Conservation (phyloP, 2,113 vertebrate genomes). For the Cettia cetti region DNA sequence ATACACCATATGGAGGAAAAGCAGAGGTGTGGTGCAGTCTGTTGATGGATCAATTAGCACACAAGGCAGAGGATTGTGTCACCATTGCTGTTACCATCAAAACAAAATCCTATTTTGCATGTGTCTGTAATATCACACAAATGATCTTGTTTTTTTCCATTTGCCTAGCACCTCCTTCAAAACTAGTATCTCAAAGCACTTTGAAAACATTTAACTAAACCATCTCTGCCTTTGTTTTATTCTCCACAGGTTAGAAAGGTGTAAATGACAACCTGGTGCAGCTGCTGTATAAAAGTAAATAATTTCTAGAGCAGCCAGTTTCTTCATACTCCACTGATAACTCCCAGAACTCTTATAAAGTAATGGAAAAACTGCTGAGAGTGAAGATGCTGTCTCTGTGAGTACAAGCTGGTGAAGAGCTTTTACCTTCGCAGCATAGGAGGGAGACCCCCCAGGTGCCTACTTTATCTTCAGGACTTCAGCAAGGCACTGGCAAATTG, state of each 20-base stretch:
- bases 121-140: not conserved
- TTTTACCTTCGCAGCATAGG: not conserved
- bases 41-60: slow-evolving; percentile 51
- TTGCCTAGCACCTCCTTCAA: not conserved
- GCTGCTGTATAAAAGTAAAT: slow-evolving; percentile 11
- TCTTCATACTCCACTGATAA: slow-evolving; percentile 55
- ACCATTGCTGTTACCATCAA: slow-evolving; percentile 6
- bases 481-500: not conserved
- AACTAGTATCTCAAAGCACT: not conserved
- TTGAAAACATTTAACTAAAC: not conserved
- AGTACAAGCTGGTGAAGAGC: slow-evolving; percentile 18
- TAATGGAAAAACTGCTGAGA: slow-evolving; percentile 43
- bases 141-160: not conserved
- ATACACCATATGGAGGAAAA: slow-evolving; percentile 56
- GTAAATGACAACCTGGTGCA: slow-evolving; percentile 39
- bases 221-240: not conserved
- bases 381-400: slow-evolving; percentile 56
- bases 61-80: slow-evolving; percentile 31
- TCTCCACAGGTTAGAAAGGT: not conserved
- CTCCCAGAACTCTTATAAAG: slow-evolving; percentile 24
- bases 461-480: slow-evolving; percentile 24
- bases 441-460: slow-evolving; percentile 6
- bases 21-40: slow-evolving; percentile 53
- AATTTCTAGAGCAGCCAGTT: slow-evolving; percentile 31
- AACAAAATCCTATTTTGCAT: slow-evolving; percentile 43